Evolutionary conservation across 2,888 invertebrate species (phyloP), one percentile per base, ranked within the genome.

Genomic region (Sinotaia quadrata): DNA sequence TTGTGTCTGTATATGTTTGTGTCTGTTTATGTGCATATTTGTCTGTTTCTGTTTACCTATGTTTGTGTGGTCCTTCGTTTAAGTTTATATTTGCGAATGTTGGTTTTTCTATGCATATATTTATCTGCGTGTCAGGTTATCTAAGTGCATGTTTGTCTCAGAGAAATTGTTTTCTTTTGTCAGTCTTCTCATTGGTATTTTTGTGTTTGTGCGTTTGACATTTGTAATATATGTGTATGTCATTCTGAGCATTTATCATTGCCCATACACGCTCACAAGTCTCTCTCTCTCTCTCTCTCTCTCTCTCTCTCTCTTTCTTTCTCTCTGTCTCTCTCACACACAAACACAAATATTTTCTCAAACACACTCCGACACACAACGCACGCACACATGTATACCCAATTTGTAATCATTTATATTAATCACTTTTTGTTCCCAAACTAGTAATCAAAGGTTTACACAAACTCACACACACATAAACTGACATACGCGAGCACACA

Each of bases 381-480:
- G 7, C 5, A 21, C 7, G 7, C n/a, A 5, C 7, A 24, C 49
- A 7, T 5, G 7, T 18, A 7, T 5, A n/a, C 24, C 24, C 49
- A 21, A n/a, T 10, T 5, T 49, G 7, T 49, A n/a, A 21, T 18
- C 7, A 5, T 7, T 24, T 49, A 10, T 7, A 5, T 10, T 18
- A 10, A n/a, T 21, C 49, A 49, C 10, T 24, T 49, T 5, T 49
- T 18, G n/a, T 18, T 49, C 49, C 24, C 49, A 61, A 18, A 47
- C 31, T 49, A 18, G 34, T n/a, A 61, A 33, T 49, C 41, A 60
- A 33, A 63, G 8, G 37, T 34, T 52, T 18, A 63, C 24, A 63
- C 24, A 63, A 36, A 63, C 24, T 36, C 36, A 63, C 21, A 63
- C 37, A 63, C n/a, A 63, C 37, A 63, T 7, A 63, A 37, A 54